A percentile compares a stretch with the other conserved stretches of the same genome.
These are phyloP conservation scores for Dipodomys ordii DNA, from an alignment of 2,113 vertebrate species.

Conservation along the genomic window DNA sequence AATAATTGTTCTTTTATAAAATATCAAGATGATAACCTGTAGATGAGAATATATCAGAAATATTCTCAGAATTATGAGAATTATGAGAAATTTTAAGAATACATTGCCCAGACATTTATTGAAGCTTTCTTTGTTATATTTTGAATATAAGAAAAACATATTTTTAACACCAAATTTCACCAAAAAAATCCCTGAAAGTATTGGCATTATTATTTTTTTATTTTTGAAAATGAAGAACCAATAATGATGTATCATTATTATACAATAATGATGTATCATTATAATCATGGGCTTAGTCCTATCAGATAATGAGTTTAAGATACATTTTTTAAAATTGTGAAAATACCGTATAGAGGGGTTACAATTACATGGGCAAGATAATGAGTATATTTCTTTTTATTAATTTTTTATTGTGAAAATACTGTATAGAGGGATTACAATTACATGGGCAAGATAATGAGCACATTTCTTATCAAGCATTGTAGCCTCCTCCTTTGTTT, in stretches of 20 bases:
- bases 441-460: too few relatives aligned
- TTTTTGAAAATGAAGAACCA: not conserved
- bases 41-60: not conserved
- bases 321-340: not conserved
- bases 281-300: not conserved
- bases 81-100: not conserved
- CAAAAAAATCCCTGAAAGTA: not conserved
- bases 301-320: not conserved
- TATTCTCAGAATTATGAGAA: too few relatives aligned
- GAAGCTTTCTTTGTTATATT: not conserved
- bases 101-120: not conserved
- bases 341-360: too few relatives aligned
- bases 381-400: too few relatives aligned
- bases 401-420: too few relatives aligned
- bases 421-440: too few relatives aligned
- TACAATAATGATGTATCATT: not conserved
- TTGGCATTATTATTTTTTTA: not conserved
- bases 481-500: too few relatives aligned
- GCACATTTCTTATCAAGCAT: too few relatives aligned
- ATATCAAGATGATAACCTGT: conserved; percentile 24
- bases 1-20: conserved; percentile 41
- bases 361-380: too few relatives aligned
- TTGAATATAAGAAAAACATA: not conserved
- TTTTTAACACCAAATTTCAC: not conserved
- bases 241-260: not conserved